Evolutionary conservation across 2,797 vertebrate genomes (phyloP).

Genomic region (Girardinus metallicus): DNA sequence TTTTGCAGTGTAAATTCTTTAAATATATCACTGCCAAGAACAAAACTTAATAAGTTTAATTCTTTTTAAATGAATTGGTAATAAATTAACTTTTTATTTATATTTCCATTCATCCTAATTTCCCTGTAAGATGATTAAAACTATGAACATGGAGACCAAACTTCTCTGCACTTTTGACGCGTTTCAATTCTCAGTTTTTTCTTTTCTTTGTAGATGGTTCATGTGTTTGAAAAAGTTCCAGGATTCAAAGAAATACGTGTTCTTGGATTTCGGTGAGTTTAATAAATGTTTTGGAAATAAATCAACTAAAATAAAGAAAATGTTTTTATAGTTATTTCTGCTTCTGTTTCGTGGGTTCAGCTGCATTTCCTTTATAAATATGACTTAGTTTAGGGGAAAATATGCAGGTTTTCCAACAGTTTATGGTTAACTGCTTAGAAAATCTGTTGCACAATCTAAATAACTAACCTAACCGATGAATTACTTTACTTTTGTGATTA

Average conservation of each 20-base stretch:
- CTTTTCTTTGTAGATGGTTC: constrained; percentile 84
- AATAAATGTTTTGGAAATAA: neutral
- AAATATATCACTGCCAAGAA: neutral
- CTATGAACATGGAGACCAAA: neutral
- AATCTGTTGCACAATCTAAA: neutral
- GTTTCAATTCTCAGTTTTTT: neutral
- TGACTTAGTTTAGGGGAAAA: neutral
- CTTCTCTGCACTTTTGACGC: neutral
- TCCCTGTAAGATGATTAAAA: neutral
- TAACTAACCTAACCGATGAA: neutral
- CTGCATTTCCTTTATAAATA: neutral
- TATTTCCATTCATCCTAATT: neutral
- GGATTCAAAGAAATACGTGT: constrained; percentile 93
- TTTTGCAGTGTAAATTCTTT: neutral
- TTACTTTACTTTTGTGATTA: neutral
- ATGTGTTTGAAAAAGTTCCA: constrained; percentile 89
- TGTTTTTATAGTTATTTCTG: neutral
- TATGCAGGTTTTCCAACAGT: neutral
- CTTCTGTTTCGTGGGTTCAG: neutral
- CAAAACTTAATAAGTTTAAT: neutral
- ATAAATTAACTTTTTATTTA: neutral
- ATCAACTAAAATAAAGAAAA: neutral
- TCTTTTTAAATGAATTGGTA: neutral
- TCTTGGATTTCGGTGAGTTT: constrained; percentile 90
- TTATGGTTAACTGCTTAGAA: neutral